phyloP scores from a whole-genome alignment of 2,888 invertebrate genomes.

The Hydroisotoma schaefferi region DNA sequence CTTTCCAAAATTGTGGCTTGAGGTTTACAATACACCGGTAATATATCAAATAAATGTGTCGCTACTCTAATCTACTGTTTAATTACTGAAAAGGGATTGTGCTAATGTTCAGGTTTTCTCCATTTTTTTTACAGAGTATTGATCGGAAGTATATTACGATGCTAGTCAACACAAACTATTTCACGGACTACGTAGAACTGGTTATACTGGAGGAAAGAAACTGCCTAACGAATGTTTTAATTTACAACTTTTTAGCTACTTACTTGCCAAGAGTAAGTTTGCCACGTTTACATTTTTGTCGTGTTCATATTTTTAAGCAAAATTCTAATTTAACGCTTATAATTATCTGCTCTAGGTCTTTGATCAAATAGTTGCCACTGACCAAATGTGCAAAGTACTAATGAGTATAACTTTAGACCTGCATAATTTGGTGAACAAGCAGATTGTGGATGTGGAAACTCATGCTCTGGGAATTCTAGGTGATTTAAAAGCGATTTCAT shows the following conservation, averaged over 20 bases:
- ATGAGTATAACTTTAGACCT: conserved; percentile 33
- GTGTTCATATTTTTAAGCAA: neutral
- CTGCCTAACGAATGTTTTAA: conserved; percentile 76
- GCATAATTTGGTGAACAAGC: conserved; percentile 31
- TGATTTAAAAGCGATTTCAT: conserved; percentile 59
- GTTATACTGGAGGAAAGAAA: conserved; percentile 80
- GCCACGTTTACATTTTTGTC: neutral
- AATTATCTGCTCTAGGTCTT: conserved; percentile 29
- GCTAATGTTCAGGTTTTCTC: neutral
- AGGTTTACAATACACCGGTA: conserved; percentile 74
- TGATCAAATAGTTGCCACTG: conserved; percentile 38
- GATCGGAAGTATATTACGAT: conserved; percentile 77
- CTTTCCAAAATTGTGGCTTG: conserved; percentile 89
- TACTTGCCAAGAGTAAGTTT: conserved; percentile 78
- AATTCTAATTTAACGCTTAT: neutral
- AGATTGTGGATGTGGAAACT: conserved; percentile 38
- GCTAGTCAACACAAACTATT: conserved; percentile 74
- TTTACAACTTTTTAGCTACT: conserved; percentile 80
- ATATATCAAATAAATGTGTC: conserved; percentile 42
- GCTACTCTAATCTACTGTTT: neutral
- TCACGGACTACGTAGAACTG: conserved; percentile 87
- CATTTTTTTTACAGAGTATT: conserved; percentile 59
- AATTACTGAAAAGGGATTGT: neutral
- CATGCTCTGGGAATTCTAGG: conserved; percentile 51
- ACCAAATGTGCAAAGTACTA: conserved; percentile 38